Percentiles rank a stretch among this genome's conserved stretches.
Conservation (phyloP, 2,888 invertebrate species). For the Thelaira solivaga region DNA sequence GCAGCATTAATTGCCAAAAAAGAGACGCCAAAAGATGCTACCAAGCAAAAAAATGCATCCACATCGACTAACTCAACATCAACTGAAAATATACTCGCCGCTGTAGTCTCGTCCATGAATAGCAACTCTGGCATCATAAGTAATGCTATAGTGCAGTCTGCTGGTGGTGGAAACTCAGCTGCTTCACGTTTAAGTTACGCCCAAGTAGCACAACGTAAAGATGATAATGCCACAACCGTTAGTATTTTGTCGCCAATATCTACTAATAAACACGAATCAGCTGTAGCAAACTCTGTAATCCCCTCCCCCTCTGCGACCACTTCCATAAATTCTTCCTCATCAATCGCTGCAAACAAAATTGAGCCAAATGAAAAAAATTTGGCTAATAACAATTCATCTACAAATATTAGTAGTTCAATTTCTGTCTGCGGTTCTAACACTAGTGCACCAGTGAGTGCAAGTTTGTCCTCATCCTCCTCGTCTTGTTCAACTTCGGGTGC, state of each 20-base stretch:
- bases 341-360: constrained; percentile 47
- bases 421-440: constrained; percentile 26
- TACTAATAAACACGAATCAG: constrained; percentile 55
- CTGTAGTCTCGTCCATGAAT: constrained; percentile 45
- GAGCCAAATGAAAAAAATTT: constrained; percentile 36
- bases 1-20: constrained; percentile 69
- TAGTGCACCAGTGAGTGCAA: constrained; percentile 18
- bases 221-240: constrained; percentile 65
- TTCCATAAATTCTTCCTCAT: constrained; percentile 34
- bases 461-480: constrained; percentile 21
- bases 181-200: constrained; percentile 80
- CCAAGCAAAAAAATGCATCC: constrained; percentile 71
- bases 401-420: constrained; percentile 41
- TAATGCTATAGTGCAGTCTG: neutral
- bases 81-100: constrained; percentile 68
- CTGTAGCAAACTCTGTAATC: constrained; percentile 23
- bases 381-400: constrained; percentile 15
- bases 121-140: constrained; percentile 7
- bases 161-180: constrained; percentile 66
- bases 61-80: constrained; percentile 71
- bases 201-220: constrained; percentile 83
- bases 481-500: constrained; percentile 50
- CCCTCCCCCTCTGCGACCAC: constrained; percentile 12
- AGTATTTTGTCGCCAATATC: constrained; percentile 59
- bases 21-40: constrained; percentile 71